These are phyloP conservation scores for Isichthys henryi DNA, from an alignment of 2,113 vertebrate species.

Conservation along the genomic window DNA sequence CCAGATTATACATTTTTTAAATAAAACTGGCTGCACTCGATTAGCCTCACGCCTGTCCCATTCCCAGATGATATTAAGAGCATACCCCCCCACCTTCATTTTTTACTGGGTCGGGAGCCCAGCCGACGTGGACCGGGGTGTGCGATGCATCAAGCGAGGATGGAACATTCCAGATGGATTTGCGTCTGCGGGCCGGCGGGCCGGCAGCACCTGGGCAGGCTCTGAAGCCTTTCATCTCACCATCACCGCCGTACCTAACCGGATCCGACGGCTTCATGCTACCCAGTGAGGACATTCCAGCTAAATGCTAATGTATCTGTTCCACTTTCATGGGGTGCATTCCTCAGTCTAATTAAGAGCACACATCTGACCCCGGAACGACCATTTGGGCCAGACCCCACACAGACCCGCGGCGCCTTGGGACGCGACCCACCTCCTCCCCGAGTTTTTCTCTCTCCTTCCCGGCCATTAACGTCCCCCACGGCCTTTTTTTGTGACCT, in stretches of 20 bases:
- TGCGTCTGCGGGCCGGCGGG: constrained; percentile 33
- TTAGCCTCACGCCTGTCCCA: background rate
- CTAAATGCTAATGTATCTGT: constrained; percentile 69
- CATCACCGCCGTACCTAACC: constrained; percentile 72
- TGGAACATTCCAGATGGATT: background rate
- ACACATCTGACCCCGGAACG: constrained; percentile 69
- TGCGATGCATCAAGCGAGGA: background rate
- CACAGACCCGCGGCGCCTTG: constrained; percentile 59
- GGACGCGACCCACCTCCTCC: constrained; percentile 25
- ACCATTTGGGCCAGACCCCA: constrained; percentile 57
- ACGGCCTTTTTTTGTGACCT: background rate
- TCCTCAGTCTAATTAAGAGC: constrained; percentile 68
- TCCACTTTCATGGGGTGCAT: constrained; percentile 65
- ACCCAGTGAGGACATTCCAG: constrained; percentile 63
- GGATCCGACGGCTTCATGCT: constrained; percentile 64
- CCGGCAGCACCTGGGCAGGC: constrained; percentile 36
- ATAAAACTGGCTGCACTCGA: background rate
- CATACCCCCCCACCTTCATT: background rate
- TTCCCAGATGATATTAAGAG: background rate
- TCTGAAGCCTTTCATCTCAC: constrained; percentile 62
- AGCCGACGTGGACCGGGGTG: background rate
- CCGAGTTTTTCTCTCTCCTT: background rate
- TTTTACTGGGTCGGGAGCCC: background rate
- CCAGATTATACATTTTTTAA: background rate
- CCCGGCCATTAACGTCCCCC: background rate